Percentiles rank a stretch among this genome's conserved stretches.
Conservation (phyloP, 1,140 invertebrate genomes). For the Megalopta genalis region DNA sequence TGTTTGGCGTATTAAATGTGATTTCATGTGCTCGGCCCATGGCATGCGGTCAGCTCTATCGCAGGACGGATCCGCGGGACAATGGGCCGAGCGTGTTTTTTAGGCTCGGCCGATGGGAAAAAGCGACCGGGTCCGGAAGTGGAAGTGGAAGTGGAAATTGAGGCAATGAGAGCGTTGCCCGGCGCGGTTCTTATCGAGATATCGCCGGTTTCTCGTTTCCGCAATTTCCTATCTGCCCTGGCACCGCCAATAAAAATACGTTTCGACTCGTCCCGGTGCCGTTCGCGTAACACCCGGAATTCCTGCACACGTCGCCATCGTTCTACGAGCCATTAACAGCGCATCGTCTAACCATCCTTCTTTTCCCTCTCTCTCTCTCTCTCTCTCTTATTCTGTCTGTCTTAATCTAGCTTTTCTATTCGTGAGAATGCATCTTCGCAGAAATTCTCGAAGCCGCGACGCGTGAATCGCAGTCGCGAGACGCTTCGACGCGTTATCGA, state of each 20-base stretch:
- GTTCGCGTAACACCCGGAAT: neutral
- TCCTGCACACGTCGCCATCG: neutral
- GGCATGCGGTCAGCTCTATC: constrained; percentile 24
- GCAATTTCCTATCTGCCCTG: constrained; percentile 68
- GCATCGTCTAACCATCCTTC: no score
- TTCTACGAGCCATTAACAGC: neutral
- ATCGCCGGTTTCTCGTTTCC: constrained; percentile 69
- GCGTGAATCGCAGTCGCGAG: neutral
- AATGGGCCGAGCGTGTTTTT: constrained; percentile 59
- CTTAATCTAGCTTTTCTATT: no score
- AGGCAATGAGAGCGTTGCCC: constrained; percentile 70
- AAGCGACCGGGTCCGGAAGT: constrained; percentile 70
- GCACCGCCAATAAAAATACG: constrained; percentile 60
- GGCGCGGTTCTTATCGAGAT: constrained; percentile 67
- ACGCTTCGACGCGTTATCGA: neutral
- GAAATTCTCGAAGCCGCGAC: no score
- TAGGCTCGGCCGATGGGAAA: constrained; percentile 67
- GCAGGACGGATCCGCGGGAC: constrained; percentile 25
- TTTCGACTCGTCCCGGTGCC: constrained; percentile 42
- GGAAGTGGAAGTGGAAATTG: constrained; percentile 76
- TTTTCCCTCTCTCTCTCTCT: no score
- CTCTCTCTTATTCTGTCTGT: no score
- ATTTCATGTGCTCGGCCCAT: no score
- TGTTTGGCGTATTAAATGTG: neutral
- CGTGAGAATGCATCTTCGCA: no score